These are phyloP conservation scores for Onychostruthus taczanowskii DNA, from an alignment of 2,113 vertebrate species.

Conservation along the genomic window DNA sequence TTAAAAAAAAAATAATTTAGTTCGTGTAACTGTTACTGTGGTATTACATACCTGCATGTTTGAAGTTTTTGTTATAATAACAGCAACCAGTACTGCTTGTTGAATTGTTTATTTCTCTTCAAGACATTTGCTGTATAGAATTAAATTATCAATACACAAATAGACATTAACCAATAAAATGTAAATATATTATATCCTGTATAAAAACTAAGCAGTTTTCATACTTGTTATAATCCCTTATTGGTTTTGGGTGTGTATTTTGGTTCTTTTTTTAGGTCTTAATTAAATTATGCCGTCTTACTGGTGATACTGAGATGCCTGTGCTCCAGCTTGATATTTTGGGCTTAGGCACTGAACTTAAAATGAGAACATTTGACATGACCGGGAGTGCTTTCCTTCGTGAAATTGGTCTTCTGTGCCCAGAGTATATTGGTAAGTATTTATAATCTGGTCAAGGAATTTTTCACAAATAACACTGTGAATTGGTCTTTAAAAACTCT, in stretches of 20 bases:
- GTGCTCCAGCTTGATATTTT: conserved; percentile 85
- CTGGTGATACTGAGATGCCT: conserved; percentile 73
- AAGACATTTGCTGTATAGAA: background rate
- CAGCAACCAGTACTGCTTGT: background rate
- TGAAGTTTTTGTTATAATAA: background rate
- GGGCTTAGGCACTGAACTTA: conserved; percentile 88
- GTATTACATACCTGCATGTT: background rate
- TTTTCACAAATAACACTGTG: background rate
- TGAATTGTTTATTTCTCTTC: background rate
- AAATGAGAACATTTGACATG: conserved; percentile 88
- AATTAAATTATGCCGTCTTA: conserved; percentile 84
- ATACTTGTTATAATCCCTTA: background rate
- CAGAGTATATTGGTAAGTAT: conserved; percentile 88
- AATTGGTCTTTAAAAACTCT: background rate
- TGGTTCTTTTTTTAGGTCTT: conserved; percentile 76
- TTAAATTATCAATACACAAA: background rate
- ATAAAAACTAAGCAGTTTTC: background rate
- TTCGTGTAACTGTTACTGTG: background rate
- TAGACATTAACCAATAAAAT: background rate
- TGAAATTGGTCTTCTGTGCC: conserved; percentile 91
- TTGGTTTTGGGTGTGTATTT: background rate
- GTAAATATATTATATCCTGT: background rate
- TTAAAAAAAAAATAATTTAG: background rate
- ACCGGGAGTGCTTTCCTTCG: conserved; percentile 85
- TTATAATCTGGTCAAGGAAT: background rate